Percentiles rank a stretch among this genome's conserved stretches.
Conservation (phyloP, 2,888 invertebrate genomes). For the Euplexia lucipara region DNA sequence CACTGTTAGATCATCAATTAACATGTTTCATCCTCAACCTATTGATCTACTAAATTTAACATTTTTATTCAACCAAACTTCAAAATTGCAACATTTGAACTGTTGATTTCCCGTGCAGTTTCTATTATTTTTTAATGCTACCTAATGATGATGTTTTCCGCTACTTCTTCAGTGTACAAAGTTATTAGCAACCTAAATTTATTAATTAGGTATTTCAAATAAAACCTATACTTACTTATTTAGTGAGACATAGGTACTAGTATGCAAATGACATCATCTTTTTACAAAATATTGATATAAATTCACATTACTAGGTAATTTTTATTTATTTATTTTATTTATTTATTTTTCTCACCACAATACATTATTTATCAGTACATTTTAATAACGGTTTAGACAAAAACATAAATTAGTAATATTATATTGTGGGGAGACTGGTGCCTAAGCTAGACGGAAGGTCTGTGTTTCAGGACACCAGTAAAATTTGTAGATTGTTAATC, state of each 20-base stretch:
- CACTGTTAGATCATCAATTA: constrained; percentile 38
- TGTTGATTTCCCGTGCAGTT: not conserved
- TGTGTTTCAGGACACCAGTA: no score
- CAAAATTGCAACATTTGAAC: not conserved
- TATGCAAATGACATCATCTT: constrained; percentile 40
- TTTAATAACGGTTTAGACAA: no score
- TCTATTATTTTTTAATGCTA: not conserved
- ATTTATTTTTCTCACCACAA: no score
- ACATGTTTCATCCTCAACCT: constrained; percentile 29
- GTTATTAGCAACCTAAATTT: not conserved
- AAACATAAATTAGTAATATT: no score
- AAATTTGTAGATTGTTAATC: no score
- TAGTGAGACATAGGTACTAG: not conserved
- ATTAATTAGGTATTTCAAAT: constrained; percentile 11
- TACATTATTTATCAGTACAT: no score
- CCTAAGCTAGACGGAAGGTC: no score
- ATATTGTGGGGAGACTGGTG: no score
- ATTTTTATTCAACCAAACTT: not conserved
- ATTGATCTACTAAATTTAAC: constrained; percentile 23
- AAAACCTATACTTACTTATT: constrained; percentile 12
- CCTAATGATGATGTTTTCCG: not conserved
- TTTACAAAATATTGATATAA: constrained; percentile 11
- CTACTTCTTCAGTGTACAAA: not conserved
- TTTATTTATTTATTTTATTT: no score
- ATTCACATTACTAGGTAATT: not conserved